Evolutionary conservation across 1,140 invertebrate species (phyloP).

Genomic region (Zaprionus inermis): DNA sequence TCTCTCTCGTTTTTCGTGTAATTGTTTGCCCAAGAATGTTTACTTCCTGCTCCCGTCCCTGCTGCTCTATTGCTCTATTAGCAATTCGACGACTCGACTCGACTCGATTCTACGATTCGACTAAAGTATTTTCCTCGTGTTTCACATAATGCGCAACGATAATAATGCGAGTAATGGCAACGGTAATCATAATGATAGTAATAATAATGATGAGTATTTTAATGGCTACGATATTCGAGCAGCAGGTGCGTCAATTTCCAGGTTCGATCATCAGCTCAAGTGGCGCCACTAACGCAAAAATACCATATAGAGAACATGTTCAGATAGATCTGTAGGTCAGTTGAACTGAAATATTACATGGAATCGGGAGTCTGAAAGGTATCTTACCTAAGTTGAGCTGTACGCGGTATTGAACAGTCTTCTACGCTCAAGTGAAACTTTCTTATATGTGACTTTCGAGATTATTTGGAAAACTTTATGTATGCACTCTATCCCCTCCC

Average conservation of each 20-base stretch:
- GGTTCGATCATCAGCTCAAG: neutral
- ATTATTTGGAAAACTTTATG: constrained; percentile 1
- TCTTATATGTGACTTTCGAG: no score
- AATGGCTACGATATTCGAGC: constrained; percentile 4
- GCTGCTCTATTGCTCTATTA: constrained; percentile 17
- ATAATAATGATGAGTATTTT: neutral
- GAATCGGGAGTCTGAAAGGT: no score
- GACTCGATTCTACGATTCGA: constrained; percentile 10
- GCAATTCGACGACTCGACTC: constrained; percentile 1
- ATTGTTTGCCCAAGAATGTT: constrained; percentile 60
- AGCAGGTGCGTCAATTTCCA: constrained; percentile 27
- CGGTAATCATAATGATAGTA: constrained; percentile 3
- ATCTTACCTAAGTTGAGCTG: no score
- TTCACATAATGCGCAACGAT: constrained; percentile 19
- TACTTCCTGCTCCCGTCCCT: constrained; percentile 52
- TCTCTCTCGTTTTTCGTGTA: constrained; percentile 32
- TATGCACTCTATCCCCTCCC: neutral
- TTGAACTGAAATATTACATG: no score
- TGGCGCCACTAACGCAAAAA: constrained; percentile 10
- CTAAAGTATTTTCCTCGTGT: constrained; percentile 9
- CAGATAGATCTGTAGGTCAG: neutral
- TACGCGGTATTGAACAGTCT: no score
- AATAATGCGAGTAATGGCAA: constrained; percentile 22
- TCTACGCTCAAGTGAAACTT: no score
- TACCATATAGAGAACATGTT: neutral